Percentiles rank a stretch among this genome's conserved stretches.
Conservation (phyloP, 92 coral and sea anemone genomes). For the Phymanthus crucifer region DNA sequence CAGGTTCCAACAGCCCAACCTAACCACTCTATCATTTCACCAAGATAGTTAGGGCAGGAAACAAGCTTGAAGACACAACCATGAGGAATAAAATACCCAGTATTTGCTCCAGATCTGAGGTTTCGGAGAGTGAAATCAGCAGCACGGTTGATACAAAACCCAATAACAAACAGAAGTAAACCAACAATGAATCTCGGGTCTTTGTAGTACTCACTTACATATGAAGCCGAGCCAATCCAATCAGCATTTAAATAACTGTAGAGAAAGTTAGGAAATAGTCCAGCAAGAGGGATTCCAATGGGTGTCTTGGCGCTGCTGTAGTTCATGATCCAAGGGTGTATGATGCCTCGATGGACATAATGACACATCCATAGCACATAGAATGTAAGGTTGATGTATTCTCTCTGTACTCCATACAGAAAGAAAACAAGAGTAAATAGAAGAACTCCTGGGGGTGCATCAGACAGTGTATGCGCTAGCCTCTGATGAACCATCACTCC, state of each 20-base stretch:
- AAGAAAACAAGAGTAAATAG: conserved; percentile 52
- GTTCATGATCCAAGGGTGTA: conserved; percentile 68
- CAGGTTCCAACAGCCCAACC: conserved; percentile 65
- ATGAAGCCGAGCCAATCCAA: conserved; percentile 53
- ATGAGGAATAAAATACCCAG: conserved; percentile 42
- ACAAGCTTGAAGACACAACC: conserved; percentile 42
- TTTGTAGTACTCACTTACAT: conserved; percentile 34
- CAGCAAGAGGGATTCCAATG: conserved; percentile 50
- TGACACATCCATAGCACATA: conserved; percentile 59
- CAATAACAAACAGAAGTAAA: conserved; percentile 41
- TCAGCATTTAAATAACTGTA: conserved; percentile 63
- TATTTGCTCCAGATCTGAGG: conserved; percentile 32
- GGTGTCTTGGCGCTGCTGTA: conserved; percentile 60
- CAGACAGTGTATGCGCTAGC: conserved; percentile 58
- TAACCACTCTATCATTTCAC: conserved; percentile 66
- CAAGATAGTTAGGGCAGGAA: conserved; percentile 64
- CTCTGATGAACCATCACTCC: conserved; percentile 59
- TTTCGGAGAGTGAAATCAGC: conserved; percentile 47
- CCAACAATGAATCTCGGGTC: conserved; percentile 65
- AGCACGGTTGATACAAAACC: conserved; percentile 52
- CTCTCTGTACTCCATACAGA: conserved; percentile 50
- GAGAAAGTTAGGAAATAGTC: conserved; percentile 47
- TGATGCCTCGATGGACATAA: conserved; percentile 63
- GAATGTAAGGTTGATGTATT: conserved; percentile 40
- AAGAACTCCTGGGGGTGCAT: conserved; percentile 57